Conservation (phyloP, 2,888 invertebrate genomes). For the Cistogaster globosa region DNA sequence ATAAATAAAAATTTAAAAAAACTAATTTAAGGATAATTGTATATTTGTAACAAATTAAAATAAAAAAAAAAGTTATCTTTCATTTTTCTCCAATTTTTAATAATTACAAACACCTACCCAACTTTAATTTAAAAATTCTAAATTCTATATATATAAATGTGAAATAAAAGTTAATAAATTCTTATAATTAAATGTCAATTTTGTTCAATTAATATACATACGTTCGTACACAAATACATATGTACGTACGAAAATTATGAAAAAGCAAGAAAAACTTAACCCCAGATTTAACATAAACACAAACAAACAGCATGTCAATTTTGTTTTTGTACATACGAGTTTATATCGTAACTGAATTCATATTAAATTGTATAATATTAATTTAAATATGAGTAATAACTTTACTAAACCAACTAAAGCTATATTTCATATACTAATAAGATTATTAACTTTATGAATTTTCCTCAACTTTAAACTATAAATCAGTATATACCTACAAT, state of each 20-base stretch:
- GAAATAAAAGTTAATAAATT: not conserved
- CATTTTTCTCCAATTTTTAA: slow-evolving; percentile 30
- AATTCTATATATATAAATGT: slow-evolving; percentile 23
- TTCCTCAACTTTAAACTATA: slow-evolving; percentile 9
- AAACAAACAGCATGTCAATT: slow-evolving; percentile 63
- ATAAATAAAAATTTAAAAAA: slow-evolving; percentile 15
- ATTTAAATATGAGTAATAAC: not conserved
- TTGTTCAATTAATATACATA: slow-evolving; percentile 72
- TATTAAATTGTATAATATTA: slow-evolving; percentile 32
- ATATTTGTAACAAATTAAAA: slow-evolving; percentile 66
- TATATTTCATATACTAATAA: not conserved
- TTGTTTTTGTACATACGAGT: slow-evolving; percentile 51
- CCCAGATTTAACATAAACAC: slow-evolving; percentile 39
- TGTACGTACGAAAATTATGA: slow-evolving; percentile 37
- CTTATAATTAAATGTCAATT: slow-evolving; percentile 73
- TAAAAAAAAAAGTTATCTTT: slow-evolving; percentile 25
- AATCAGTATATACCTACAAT: not conserved
- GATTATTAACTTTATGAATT: slow-evolving; percentile 10
- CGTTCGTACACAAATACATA: too few relatives aligned
- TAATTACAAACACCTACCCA: slow-evolving; percentile 5
- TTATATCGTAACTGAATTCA: not conserved
- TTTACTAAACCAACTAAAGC: not conserved
- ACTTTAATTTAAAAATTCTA: slow-evolving; percentile 25
- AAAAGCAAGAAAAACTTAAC: slow-evolving; percentile 28
- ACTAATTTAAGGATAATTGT: slow-evolving; percentile 29